Base-by-base conservation (phyloP, 2,113 vertebrate genomes). In the Pycnonotus jocosus region DNA sequence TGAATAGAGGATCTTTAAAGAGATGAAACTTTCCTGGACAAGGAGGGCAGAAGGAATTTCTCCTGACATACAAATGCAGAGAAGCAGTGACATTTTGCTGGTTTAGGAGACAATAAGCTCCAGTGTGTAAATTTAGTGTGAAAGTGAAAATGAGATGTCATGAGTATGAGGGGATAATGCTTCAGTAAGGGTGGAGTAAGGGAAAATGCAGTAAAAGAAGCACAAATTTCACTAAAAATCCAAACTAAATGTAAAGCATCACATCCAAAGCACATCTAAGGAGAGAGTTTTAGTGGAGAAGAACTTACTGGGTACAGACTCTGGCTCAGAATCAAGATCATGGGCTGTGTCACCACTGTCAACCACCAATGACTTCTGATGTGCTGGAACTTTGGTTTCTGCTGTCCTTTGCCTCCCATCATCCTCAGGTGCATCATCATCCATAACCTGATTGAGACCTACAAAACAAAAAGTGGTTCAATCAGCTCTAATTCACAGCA, bases 401-500 rank as follows among this genome's bases (percentile, higher is more conserved):
- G 95, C 51, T 54, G 87, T 97, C 82, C 79, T 98, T 77, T 95
- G 96, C 78, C 72, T 91, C 22, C 65, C 57, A 21, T 38, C 35
- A 11, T 21, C 9, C 30, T 12, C 28, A 23, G 11, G 17, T 15
- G 50, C 8, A 0, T 93, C 92, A 31, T 97, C 98, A 79, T 96
- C 81, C 19, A 90, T 95, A 86, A 98, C 98, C 82, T 93, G 88
- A 95, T 98, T 96, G n/a, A 98, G 92, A 44, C 97, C 98, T 99
- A 65, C 24, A 84, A 62, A 73, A 82, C 5, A 89, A 24, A 71
- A 25, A n/a, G 12, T 19, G 17, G 11, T 40, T 68, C 44, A 35
- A 50, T 48, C 31, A 62, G 37, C 35, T 74, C 11, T 61, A 87
- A 73, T 50, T 61, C 66, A 50, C 16, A 82, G 28, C 28, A 61